Percentiles rank a stretch among this genome's conserved stretches.
These are phyloP conservation scores for Caenorhabditis virilis DNA, from an alignment of 2,888 invertebrate genomes.

Conservation along the genomic window DNA sequence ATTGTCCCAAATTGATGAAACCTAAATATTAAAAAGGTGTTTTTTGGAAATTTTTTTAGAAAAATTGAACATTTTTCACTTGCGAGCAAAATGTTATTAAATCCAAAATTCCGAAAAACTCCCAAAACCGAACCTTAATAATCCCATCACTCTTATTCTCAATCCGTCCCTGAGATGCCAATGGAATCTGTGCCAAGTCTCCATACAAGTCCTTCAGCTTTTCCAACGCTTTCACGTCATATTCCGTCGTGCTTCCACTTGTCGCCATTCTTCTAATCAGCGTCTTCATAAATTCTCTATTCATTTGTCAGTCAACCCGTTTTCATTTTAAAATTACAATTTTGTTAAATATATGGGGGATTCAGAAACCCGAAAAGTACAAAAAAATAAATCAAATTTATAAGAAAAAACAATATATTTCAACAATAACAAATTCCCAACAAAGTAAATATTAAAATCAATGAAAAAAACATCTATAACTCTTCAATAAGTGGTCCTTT, in stretches of 20 bases:
- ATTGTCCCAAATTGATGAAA: conserved; percentile 57
- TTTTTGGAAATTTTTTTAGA: background rate
- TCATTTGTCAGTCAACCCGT: no score
- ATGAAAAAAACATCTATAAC: conserved; percentile 9
- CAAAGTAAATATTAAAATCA: conserved; percentile 9
- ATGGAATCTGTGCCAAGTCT: conserved; percentile 54
- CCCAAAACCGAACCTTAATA: conserved; percentile 9
- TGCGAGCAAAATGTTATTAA: no score
- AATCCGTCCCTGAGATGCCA: conserved; percentile 48
- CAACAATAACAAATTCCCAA: conserved; percentile 1
- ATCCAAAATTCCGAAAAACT: background rate
- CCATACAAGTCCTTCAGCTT: conserved; percentile 55
- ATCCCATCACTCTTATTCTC: conserved; percentile 11
- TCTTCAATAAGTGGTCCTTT: conserved; percentile 31
- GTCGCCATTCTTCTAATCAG: conserved; percentile 23
- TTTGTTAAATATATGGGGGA: background rate
- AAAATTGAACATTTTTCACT: background rate
- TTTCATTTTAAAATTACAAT: no score
- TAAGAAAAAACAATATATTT: no score
- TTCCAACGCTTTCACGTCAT: conserved; percentile 47
- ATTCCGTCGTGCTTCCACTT: conserved; percentile 27
- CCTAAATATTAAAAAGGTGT: conserved; percentile 22
- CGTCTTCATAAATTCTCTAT: no score
- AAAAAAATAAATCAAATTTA: no score
- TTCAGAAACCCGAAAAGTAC: no score